Evolutionary conservation across 1,140 invertebrate species (phyloP).

Genomic region (Mycetomoellerius zeteki): DNA sequence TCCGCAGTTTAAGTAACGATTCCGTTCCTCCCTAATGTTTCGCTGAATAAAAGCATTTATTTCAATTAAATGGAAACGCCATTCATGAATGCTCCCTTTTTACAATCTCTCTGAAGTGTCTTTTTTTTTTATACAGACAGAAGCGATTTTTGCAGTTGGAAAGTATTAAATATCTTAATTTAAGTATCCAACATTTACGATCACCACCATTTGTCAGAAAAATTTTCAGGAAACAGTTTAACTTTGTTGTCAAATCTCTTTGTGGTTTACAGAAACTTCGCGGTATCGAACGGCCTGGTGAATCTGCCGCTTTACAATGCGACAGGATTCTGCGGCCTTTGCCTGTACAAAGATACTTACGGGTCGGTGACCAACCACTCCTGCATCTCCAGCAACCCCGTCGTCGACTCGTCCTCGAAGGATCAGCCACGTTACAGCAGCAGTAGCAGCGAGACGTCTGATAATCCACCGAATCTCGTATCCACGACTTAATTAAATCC

Average conservation of each 20-base stretch:
- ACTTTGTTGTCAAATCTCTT: not conserved
- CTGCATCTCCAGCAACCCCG: slow-evolving; percentile 63
- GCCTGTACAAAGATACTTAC: slow-evolving; percentile 80
- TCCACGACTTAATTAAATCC: slow-evolving; percentile 66
- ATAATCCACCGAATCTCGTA: slow-evolving; percentile 72
- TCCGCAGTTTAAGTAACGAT: slow-evolving; percentile 56
- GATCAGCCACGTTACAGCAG: slow-evolving; percentile 73
- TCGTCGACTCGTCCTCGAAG: slow-evolving; percentile 35
- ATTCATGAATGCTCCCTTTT: not conserved
- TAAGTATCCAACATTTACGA: not conserved
- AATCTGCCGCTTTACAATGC: slow-evolving; percentile 77
- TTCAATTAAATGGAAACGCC: slow-evolving; percentile 5
- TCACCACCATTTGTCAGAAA: not conserved
- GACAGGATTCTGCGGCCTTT: slow-evolving; percentile 78
- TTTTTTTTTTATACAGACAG: not conserved
- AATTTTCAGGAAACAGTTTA: not conserved
- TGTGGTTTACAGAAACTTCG: slow-evolving; percentile 80
- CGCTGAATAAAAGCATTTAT: slow-evolving; percentile 35
- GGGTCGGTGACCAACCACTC: slow-evolving; percentile 69
- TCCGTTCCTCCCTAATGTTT: slow-evolving; percentile 40
- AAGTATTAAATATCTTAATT: not conserved
- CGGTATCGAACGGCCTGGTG: slow-evolving; percentile 80
- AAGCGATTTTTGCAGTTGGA: not conserved
- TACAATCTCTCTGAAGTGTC: not conserved
- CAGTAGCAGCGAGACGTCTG: slow-evolving; percentile 76